phyloP scores from a whole-genome alignment of 2,797 vertebrate genomes.

The Mycteria americana region DNA sequence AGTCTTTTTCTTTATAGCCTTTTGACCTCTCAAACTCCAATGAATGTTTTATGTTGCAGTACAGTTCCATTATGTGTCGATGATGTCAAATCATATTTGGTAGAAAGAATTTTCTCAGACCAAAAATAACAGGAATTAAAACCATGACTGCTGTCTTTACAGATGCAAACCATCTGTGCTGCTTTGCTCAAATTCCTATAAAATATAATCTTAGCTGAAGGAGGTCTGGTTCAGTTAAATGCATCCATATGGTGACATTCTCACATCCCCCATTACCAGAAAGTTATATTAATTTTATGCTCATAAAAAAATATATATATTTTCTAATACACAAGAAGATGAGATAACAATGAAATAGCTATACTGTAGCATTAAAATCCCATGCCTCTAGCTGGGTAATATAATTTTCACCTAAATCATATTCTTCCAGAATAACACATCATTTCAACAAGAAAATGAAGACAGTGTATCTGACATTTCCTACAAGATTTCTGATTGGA shows the following conservation, averaged over 20 bases:
- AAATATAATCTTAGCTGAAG: conserved; percentile 1
- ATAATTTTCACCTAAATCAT: background rate
- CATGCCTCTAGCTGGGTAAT: background rate
- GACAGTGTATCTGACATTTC: background rate
- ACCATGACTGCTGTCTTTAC: conserved; percentile 23
- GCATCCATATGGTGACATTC: conserved; percentile 16
- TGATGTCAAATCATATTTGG: conserved; percentile 2
- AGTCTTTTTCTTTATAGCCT: background rate
- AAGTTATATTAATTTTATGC: background rate
- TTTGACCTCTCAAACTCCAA: background rate
- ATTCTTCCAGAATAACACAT: background rate
- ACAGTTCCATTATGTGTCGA: background rate
- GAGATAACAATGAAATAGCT: background rate
- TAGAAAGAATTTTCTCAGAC: conserved; percentile 1
- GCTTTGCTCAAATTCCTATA: conserved; percentile 4
- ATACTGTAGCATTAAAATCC: background rate
- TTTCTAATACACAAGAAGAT: background rate
- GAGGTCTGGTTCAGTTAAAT: conserved; percentile 24
- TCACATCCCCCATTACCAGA: background rate
- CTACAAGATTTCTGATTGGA: background rate
- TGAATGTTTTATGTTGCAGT: background rate
- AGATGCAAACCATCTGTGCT: conserved; percentile 47
- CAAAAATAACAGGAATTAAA: conserved; percentile 28
- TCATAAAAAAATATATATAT: background rate
- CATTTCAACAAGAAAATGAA: background rate